Evolutionary conservation across 1,140 invertebrate species (phyloP), one percentile per base, ranked within the genome.

Genomic region (Brachionus calyciflorus): DNA sequence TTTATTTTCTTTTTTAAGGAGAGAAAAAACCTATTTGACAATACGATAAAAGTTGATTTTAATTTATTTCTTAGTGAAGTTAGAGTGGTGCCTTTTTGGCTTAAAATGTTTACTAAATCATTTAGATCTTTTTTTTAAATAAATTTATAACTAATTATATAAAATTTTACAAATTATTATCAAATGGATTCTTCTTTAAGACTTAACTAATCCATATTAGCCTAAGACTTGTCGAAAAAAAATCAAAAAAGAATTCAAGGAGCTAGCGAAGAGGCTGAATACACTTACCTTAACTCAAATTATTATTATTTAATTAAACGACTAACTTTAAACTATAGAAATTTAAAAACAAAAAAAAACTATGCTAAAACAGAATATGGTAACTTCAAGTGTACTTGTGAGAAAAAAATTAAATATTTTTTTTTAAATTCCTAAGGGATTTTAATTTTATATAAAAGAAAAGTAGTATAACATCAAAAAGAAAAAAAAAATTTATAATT

Each of bases 111-210:
- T 28, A 12, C 60, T 12, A 65, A 44, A 65, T 65, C 60, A 24
- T 65, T 65, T 65, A 65, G 60, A 65, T 41, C 60, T 28, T 65
- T 65, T 65, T 65, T 65, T 44, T 65, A 44, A 65, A 37, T 14
- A 28, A 55, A 30, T 26, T 26, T 14, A 33, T 60, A 60, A 28
- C 7, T 33, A 60, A 60, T 30, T 5, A 33, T 33, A 60, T 33
- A 17, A 33, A 33, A 5, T n/a, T n/a, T n/a, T n/a, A n/a, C n/a
- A n/a, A n/a, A n/a, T n/a, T n/a, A n/a, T n/a, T n/a, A n/a, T n/a
- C n/a, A n/a, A n/a, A n/a, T n/a, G n/a, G n/a, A n/a, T n/a, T n/a
- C n/a, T n/a, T n/a, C n/a, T n/a, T n/a, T n/a, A n/a, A n/a, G n/a
- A n/a, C n/a, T n/a, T n/a, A n/a, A n/a, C n/a, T n/a, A n/a, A n/a